phyloP scores from a whole-genome alignment of 2,888 invertebrate species.

The Drosophila neotestacea region DNA sequence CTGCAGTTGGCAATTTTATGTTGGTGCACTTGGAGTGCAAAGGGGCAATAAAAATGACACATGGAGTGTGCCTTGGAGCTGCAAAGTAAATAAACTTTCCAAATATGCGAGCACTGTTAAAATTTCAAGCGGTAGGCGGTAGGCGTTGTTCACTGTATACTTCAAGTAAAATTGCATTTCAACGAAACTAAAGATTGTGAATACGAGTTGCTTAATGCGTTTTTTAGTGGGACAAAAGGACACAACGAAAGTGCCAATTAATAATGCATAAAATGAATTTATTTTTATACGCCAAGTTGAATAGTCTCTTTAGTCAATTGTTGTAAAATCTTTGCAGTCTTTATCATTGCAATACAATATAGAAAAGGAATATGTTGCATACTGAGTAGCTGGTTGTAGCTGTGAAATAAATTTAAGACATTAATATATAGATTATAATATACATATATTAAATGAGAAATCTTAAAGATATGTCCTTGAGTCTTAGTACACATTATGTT shows the following conservation, averaged over 20 bases:
- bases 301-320: no score
- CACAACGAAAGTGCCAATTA: constrained; percentile 27
- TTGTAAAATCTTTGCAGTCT: no score
- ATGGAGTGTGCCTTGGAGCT: constrained; percentile 46
- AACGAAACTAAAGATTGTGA: constrained; percentile 24
- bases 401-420: no score
- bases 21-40: constrained; percentile 30
- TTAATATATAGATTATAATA: no score
- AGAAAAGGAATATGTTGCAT: no score
- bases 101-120: constrained; percentile 23
- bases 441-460: no score
- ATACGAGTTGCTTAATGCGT: constrained; percentile 19
- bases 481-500: no score
- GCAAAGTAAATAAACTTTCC: constrained; percentile 43
- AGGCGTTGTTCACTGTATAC: constrained; percentile 1
- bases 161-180: constrained; percentile 23
- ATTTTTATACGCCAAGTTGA: background rate
- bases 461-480: no score
- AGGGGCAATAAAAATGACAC: constrained; percentile 52
- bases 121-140: constrained; percentile 14
- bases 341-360: no score
- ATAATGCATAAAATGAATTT: constrained; percentile 5
- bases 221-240: constrained; percentile 22
- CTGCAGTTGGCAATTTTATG: constrained; percentile 39
- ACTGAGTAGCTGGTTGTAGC: no score